A percentile compares a stretch with the other conserved stretches of the same genome.
These are phyloP conservation scores for Eumacrocentrus americanus DNA, from an alignment of 2,888 invertebrate genomes.

Conservation along the genomic window DNA sequence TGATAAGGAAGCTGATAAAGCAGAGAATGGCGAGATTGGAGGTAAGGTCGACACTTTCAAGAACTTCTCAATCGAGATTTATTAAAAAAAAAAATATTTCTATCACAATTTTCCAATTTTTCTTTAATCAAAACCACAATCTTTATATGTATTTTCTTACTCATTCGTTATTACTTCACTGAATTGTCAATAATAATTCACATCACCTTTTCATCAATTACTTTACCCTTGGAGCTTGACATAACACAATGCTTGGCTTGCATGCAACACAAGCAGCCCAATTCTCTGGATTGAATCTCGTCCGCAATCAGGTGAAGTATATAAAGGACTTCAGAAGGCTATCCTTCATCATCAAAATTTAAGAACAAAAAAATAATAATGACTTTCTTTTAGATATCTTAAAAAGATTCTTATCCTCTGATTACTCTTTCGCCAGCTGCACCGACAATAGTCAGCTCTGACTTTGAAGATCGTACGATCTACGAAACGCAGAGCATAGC, in stretches of 20 bases:
- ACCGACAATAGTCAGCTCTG: conserved; percentile 75
- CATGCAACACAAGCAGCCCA: conserved; percentile 13
- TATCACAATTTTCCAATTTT: neutral
- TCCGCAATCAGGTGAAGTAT: conserved; percentile 13
- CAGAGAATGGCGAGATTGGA: conserved; percentile 36
- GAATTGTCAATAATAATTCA: neutral
- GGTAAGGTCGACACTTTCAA: conserved; percentile 37
- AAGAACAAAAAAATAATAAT: neutral
- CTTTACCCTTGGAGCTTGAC: conserved; percentile 20
- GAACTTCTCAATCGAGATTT: neutral
- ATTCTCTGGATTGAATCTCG: conserved; percentile 2
- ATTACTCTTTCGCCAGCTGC: conserved; percentile 60
- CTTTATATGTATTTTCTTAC: neutral
- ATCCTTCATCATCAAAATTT: neutral
- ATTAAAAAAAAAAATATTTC: neutral
- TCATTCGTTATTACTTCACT: neutral
- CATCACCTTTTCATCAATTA: neutral
- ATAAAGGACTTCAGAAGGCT: neutral
- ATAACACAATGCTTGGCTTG: conserved; percentile 29
- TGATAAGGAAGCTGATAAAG: conserved; percentile 64
- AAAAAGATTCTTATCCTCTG: too few relatives aligned
- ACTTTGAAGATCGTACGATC: conserved; percentile 75
- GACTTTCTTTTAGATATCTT: too few relatives aligned
- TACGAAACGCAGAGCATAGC: conserved; percentile 82
- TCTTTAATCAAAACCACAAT: neutral